Percentiles rank a stretch among this genome's conserved stretches.
Evolutionary conservation across 2,797 vertebrate species (phyloP).

Genomic region (Hipposideros larvatus): DNA sequence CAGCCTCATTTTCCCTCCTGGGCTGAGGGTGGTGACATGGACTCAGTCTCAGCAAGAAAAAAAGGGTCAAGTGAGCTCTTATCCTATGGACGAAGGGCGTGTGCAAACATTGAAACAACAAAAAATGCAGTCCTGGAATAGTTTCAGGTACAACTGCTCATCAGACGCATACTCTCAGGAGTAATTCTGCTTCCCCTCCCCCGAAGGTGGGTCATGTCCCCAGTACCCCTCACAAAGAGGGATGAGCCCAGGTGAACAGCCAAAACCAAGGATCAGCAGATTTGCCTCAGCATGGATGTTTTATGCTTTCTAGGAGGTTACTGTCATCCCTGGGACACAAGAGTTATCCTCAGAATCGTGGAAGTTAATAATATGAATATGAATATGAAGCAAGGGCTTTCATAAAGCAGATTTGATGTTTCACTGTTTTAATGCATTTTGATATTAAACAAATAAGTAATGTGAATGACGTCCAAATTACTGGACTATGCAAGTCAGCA

Average conservation of each 20-base stretch:
- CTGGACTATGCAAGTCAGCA: conserved; percentile 66
- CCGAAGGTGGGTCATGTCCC: background rate
- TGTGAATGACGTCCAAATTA: conserved; percentile 49
- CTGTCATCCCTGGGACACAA: background rate
- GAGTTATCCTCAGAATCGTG: conserved; percentile 20
- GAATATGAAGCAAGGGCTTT: conserved; percentile 48
- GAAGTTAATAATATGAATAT: conserved; percentile 63
- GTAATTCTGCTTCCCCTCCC: background rate
- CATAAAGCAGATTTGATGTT: background rate
- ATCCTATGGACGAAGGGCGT: background rate
- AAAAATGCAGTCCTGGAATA: background rate
- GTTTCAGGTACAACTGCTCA: background rate
- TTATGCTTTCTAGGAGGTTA: background rate
- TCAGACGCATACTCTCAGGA: background rate
- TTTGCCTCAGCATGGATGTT: background rate
- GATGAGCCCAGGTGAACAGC: rapidly evolving
- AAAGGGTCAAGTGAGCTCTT: background rate
- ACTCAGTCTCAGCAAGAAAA: background rate
- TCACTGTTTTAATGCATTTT: conserved; percentile 68
- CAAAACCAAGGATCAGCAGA: background rate
- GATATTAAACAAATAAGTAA: conserved; percentile 73
- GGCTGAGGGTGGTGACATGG: background rate
- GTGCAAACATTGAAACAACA: background rate
- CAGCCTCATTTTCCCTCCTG: background rate
- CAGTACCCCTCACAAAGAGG: background rate